Conservation (phyloP, 2,113 vertebrate genomes). For the Epinephelus fuscoguttatus region DNA sequence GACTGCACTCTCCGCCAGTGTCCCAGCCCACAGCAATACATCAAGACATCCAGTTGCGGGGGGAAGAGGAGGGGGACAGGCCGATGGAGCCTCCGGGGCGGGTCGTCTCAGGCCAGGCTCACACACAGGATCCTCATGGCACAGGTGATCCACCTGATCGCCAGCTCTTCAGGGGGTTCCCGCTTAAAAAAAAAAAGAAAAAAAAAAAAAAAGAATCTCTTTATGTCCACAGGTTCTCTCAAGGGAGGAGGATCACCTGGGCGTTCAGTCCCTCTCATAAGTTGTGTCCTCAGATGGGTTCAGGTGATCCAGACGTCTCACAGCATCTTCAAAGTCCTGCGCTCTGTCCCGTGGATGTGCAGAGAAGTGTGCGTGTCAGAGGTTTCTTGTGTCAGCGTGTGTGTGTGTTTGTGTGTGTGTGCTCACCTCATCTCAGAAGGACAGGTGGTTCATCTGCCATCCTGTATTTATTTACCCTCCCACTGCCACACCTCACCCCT, state of each 20-base stretch:
- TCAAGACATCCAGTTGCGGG: slow-evolving; percentile 90
- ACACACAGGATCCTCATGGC: slow-evolving; percentile 51
- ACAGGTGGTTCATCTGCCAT: slow-evolving; percentile 49
- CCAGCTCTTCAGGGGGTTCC: slow-evolving; percentile 24
- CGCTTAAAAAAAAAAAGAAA: neutral
- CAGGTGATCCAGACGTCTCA: slow-evolving; percentile 32
- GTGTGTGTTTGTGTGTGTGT: neutral
- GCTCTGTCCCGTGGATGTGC: slow-evolving; percentile 38
- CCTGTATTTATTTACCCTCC: slow-evolving; percentile 63
- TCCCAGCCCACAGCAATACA: slow-evolving; percentile 99
- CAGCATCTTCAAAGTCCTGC: slow-evolving; percentile 43
- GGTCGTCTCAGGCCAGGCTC: slow-evolving; percentile 65
- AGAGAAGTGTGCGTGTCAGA: slow-evolving; percentile 19
- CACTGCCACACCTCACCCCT: slow-evolving; percentile 23
- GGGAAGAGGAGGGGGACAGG: slow-evolving; percentile 69
- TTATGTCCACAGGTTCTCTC: slow-evolving; percentile 48
- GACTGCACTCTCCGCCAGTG: slow-evolving; percentile 95
- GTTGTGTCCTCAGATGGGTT: slow-evolving; percentile 40
- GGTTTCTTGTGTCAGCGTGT: slow-evolving; percentile 12
- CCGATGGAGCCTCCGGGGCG: slow-evolving; percentile 49
- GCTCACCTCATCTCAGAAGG: slow-evolving; percentile 57
- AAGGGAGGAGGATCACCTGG: slow-evolving; percentile 24
- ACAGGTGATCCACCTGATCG: slow-evolving; percentile 63
- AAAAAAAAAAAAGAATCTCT: neutral
- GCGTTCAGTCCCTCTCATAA: slow-evolving; percentile 24